Evolutionary conservation across 2,797 vertebrate species (phyloP), one percentile per base, ranked within the genome.

Genomic region (Coregonus ussuriensis): DNA sequence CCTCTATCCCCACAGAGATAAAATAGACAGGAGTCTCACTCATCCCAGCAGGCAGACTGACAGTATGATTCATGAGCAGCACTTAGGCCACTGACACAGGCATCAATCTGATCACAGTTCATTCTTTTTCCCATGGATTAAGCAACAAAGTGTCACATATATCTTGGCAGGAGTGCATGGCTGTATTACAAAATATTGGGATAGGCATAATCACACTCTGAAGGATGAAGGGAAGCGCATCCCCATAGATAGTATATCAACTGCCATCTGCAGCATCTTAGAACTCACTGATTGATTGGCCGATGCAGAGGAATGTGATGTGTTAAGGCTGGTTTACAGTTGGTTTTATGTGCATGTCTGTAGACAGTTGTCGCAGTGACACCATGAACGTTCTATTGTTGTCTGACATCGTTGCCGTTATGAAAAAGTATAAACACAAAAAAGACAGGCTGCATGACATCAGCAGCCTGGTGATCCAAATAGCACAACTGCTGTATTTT

Each of bases 21-120:
- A 11, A 76, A 6, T 59, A 21, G 2, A 6, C 54, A 15, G 37
- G 16, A 18, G 11, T 18, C 54, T 70, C 21, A 47, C 56, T 9
- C 25, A 74, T 51, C 31, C 70, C 77, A 75, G 63, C 2, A 1
- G 18, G 37, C 7, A 71, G 18, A 21, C 13, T 66, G 75, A 78
- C 81, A 74, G 56, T 63, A 67, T 81, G 72, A 81, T 84, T 63
- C 47, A 84, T 72, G 51, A 73, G 21, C 31, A 33, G 6, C 13
- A 74, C 78, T 71, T 74, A 4, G 76, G 65, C 59, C 14, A 15
- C n/a, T 66, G 70, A 84, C 79, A 74, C 80, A 63, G 79, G 41
- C 78, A 83, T 84, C 71, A n/a, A 82, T 87, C 65, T 71, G 65
- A 67, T 29, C 31, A 18, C 35, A 75, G 76, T 79, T 63, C 62